Conservation (phyloP, 2,797 vertebrate species). For the Urocyon cinereoargenteus region DNA sequence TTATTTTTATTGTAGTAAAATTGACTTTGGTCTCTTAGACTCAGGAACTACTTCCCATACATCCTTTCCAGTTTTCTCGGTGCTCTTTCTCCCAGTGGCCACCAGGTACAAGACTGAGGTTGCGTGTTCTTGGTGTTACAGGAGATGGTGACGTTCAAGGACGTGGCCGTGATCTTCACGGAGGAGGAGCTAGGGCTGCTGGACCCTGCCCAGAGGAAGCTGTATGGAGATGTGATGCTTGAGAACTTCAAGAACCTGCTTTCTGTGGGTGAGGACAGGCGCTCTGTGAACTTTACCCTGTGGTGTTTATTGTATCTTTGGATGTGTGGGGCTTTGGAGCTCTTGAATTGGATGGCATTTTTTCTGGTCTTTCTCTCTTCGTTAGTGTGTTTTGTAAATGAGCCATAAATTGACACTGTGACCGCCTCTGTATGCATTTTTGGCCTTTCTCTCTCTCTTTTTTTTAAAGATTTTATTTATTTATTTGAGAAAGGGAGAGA, state of each 20-base stretch:
- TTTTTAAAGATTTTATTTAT: no score
- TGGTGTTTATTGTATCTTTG: not conserved
- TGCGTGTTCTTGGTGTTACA: not conserved
- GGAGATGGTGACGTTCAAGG: slow-evolving; percentile 55
- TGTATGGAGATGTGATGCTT: slow-evolving; percentile 70
- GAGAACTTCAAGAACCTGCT: slow-evolving; percentile 76
- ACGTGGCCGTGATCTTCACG: slow-evolving; percentile 65
- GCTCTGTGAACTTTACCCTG: not conserved
- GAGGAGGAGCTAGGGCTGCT: slow-evolving; percentile 73
- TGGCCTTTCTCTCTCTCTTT: not conserved
- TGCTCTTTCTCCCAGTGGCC: not conserved
- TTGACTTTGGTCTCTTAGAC: not conserved
- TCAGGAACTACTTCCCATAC: not conserved
- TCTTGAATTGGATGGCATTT: not conserved
- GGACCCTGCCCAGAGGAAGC: slow-evolving; percentile 40
- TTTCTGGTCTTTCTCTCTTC: not conserved
- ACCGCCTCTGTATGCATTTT: not conserved
- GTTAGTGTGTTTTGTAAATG: not conserved
- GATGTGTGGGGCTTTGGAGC: not conserved
- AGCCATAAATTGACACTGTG: not conserved
- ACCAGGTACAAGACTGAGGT: not conserved
- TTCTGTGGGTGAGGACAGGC: slow-evolving; percentile 58
- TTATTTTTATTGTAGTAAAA: not conserved
- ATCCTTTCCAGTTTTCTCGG: not conserved
- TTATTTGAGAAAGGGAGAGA: no score